Base-by-base conservation (phyloP, 1,140 invertebrate species). In the Sarcophaga bullata region DNA sequence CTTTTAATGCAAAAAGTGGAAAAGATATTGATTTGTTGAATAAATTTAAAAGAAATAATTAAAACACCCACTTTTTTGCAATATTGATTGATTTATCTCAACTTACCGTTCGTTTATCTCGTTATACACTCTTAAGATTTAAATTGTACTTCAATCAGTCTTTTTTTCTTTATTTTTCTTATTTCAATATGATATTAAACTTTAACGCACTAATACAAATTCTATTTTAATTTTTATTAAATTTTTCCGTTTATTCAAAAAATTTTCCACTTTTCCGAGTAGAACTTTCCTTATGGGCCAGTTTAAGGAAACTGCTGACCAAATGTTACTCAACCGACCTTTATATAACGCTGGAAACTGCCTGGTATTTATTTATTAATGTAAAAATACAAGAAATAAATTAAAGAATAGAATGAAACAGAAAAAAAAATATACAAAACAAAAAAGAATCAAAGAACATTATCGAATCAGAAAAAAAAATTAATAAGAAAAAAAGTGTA, bases 261-360 rank as follows among this genome's bases (percentile, higher is more conserved):
- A 37, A 2, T 1, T 37, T 68, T 68, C 17, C 17, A 17, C 17
- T 19, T 58, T n/a, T n/a, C 10, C 7, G 8, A 68, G 62, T 25
- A 68, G 62, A 68, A 68, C 62, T 15, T 68, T 68, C n/a, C 62
- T 68, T 17, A 25, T 68, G n/a, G 62, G 62, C 17, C 62, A 68
- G 62, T 68, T 68, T 19, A 68, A 68, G 62, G 62, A 68, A 68
- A 68, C 62, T 68, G 62, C 62, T 68, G 62, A 68, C 62, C 62
- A 68, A 19, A 68, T 19, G 17, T 9, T 68, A 8, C 8, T 19
- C 8, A 2, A 68, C 62, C 62, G 17, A 68, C 62, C 62, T 25
- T 68, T 68, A 19, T 68, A 68, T 68, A 68, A 68, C 54, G 9
- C 19, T 68, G 62, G 9, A 68, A 25, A 68, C 6, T 17, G 8